Base-by-base conservation (phyloP, 2,113 vertebrate species). In the Furnarius figulus region DNA sequence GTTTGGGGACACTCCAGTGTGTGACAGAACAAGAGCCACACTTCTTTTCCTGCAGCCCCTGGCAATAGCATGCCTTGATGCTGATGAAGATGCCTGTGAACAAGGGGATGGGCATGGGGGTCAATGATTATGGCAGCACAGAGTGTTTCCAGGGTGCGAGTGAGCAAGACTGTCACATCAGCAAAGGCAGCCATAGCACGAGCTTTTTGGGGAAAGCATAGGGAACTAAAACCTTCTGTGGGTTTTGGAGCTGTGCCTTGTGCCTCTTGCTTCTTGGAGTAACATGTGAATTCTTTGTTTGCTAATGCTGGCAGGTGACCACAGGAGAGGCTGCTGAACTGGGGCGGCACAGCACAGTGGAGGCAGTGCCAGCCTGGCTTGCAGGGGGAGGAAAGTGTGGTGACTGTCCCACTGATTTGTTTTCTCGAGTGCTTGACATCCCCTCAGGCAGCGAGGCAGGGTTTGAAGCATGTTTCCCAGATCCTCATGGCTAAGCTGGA, bases 121-220 rank as follows among this genome's bases (percentile, higher is more conserved):
- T 4, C 12, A 1, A 4, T 17, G 77, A 3, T 8, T 9, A 8
- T 4, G 18, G 71, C 79, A 39, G 22, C 55, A 3, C 42, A 4
- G 21, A 2, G 16, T 0, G 31, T 33, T 39, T 17, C 52, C 62
- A 7, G 3, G 52, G 28, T 5, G 42, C 2, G 4, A 9, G 14
- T 31, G 42, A 71, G 56, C 28, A 3, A 2, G 35, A 1, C 11
- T 25, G 16, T 25, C 90, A 3, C 47, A 25, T 4, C 80, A 40
- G 61, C 42, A 14, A 7, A 37, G 55, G 50, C 18, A 30, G 1
- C 42, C 2, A 0, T 0, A 8, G n/a, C 2, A 0, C 5, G 22
- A 40, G 56, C 46, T 49, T 14, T 50, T 2, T 0, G 2, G 44
- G 56, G 13, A 47, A 28, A 33, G 58, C n/a, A 3, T 1, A 0